phyloP scores from a whole-genome alignment of 2,113 vertebrate genomes.

The Lichenostomus cassidix region DNA sequence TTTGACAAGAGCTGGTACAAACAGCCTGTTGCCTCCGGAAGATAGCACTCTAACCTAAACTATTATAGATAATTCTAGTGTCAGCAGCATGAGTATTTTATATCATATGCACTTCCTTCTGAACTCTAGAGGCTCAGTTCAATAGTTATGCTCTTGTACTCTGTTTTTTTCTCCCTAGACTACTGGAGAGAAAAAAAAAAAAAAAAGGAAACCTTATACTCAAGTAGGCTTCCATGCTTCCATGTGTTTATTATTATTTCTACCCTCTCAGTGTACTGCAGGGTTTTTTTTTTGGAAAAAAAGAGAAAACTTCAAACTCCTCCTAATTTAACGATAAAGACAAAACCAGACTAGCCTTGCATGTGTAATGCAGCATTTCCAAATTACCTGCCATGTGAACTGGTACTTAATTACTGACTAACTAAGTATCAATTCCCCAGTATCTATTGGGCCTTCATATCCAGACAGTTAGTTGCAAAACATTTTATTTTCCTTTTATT shows the following conservation, averaged over 20 bases:
- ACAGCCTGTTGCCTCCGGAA: conserved; percentile 32
- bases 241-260: background rate
- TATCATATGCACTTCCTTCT: background rate
- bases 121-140: background rate
- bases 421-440: background rate
- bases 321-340: background rate
- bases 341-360: background rate
- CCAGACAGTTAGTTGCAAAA: background rate
- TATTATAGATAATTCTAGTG: background rate
- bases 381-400: background rate
- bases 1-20: conserved; percentile 41
- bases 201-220: background rate
- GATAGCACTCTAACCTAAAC: background rate
- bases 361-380: background rate
- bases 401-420: background rate
- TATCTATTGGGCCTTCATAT: background rate
- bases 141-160: background rate
- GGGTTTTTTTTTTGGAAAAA: background rate
- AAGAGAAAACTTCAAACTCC: background rate
- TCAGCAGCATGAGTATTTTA: background rate
- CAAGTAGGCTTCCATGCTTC: background rate
- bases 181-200: background rate
- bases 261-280: background rate
- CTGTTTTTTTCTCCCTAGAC: background rate
- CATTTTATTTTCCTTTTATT: background rate